Percentiles rank a stretch among this genome's conserved stretches.
phyloP scores from a whole-genome alignment of 2,888 invertebrate genomes.

The Psylliodes chrysocephalus region DNA sequence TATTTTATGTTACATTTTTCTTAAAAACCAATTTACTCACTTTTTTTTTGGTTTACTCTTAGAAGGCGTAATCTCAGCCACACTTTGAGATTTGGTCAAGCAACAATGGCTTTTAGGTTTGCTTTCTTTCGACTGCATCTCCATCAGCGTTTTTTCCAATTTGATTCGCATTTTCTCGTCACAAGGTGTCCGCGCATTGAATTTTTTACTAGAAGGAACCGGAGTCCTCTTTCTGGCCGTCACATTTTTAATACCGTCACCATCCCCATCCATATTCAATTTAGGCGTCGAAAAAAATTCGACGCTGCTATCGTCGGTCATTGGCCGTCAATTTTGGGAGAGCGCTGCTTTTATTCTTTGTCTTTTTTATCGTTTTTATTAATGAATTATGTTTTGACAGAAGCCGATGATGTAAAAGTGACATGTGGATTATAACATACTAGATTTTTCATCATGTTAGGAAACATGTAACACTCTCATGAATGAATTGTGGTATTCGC shows the following conservation, averaged over 20 bases:
- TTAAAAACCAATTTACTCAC: constrained; percentile 31
- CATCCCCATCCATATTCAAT: constrained; percentile 48
- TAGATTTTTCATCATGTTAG: background rate
- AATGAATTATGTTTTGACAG: background rate
- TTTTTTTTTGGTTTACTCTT: constrained; percentile 46
- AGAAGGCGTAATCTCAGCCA: constrained; percentile 57
- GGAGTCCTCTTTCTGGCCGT: constrained; percentile 48
- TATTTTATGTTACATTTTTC: too few species aligned
- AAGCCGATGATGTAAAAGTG: constrained; percentile 8
- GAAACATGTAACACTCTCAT: too few species aligned
- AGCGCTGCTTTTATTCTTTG: background rate
- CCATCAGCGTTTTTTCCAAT: constrained; percentile 48
- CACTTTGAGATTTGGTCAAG: constrained; percentile 45
- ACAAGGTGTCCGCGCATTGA: constrained; percentile 47
- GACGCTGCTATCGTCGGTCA: constrained; percentile 8
- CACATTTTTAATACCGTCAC: constrained; percentile 50
- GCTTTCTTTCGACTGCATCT: constrained; percentile 12
- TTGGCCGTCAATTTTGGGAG: background rate
- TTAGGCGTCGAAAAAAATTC: constrained; percentile 39
- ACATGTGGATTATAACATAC: constrained; percentile 5
- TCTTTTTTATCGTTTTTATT: background rate
- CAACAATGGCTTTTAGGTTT: constrained; percentile 26
- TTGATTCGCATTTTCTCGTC: constrained; percentile 45
- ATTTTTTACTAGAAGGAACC: constrained; percentile 54
- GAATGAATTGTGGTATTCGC: too few species aligned